Base-by-base conservation (phyloP, 2,888 invertebrate species). In the Tenthredo distinguenda region DNA sequence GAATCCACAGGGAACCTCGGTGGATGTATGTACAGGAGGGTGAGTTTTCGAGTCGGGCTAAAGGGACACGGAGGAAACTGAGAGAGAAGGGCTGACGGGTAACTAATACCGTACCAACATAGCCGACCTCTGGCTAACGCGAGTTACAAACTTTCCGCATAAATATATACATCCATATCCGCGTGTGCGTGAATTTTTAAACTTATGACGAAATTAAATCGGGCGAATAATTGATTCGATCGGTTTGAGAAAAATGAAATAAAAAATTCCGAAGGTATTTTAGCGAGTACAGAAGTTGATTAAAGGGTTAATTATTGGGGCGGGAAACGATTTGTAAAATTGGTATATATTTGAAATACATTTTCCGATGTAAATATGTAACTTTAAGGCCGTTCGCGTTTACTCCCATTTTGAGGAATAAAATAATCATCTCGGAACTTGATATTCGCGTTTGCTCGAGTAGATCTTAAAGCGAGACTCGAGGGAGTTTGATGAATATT, bases 1-100 rank as follows among this genome's bases (percentile, higher is more conserved):
- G 81, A 81, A 81, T 81, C 81, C 81, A 81, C 81, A 81, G 81
- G 81, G 81, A 81, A 62, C 81, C 81, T 62, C 37, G 58, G 58
- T 9, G 31, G 31, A 74, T 26, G 21, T 31, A 18, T n/a, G n/a
- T 26, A 21, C 26, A 47, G 71, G 21, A 26, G 62, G 81, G 37
- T 43, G 50, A 47, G 31, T 47, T 65, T 68, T 47, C 62, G 12
- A 37, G 43, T 26, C 0, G 47, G 43, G 43, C 62, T 34, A 65
- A 21, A 26, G n/a, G 68, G 47, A 65, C 31, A 21, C 31, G 34
- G 65, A 21, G n/a, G 47, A 34, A 55, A 55, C 21, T 10, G 37
- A 18, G 81, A 47, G 21, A 40, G 37, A 21, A 47, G 47, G 68
- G 68, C 15, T 34, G 83, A 83, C 62, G 31, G 79, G 62, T 62